phyloP scores from a whole-genome alignment of 2,888 invertebrate genomes.

The Parascotia fuliginaria region DNA sequence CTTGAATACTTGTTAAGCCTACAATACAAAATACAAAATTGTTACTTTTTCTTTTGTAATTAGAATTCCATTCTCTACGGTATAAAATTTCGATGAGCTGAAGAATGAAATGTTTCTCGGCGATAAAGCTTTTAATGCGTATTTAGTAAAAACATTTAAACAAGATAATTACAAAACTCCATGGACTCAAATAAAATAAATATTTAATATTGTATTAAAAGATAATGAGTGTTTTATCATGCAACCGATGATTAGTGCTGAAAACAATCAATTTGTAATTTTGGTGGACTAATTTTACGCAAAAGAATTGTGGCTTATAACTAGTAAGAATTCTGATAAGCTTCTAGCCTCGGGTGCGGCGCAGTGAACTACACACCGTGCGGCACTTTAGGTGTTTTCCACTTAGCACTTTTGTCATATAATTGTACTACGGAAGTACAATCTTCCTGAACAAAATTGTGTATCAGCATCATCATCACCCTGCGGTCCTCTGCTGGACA shows the following conservation, averaged over 20 bases:
- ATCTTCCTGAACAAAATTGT: too few relatives aligned
- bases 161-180: neutral
- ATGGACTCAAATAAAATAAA: neutral
- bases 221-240: constrained; percentile 47
- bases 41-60: constrained; percentile 26
- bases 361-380: too few relatives aligned
- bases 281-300: too few relatives aligned
- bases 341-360: too few relatives aligned
- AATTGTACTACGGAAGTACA: too few relatives aligned
- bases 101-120: constrained; percentile 15
- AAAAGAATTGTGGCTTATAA: too few relatives aligned
- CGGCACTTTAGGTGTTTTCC: too few relatives aligned
- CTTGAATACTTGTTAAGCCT: neutral
- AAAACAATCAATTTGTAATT: constrained; percentile 23
- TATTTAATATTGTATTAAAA: neutral
- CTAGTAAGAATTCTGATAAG: too few relatives aligned
- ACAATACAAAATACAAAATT: neutral
- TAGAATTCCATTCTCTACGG: constrained; percentile 13
- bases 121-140: neutral
- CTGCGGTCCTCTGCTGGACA: too few relatives aligned
- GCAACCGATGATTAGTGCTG: constrained; percentile 27
- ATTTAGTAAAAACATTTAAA: neutral
- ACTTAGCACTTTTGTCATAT: too few relatives aligned
- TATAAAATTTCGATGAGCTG: constrained; percentile 22
- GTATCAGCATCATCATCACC: too few relatives aligned